Evolutionary conservation across 2,888 invertebrate species (phyloP).

Genomic region (Koerneria pararmatus): DNA sequence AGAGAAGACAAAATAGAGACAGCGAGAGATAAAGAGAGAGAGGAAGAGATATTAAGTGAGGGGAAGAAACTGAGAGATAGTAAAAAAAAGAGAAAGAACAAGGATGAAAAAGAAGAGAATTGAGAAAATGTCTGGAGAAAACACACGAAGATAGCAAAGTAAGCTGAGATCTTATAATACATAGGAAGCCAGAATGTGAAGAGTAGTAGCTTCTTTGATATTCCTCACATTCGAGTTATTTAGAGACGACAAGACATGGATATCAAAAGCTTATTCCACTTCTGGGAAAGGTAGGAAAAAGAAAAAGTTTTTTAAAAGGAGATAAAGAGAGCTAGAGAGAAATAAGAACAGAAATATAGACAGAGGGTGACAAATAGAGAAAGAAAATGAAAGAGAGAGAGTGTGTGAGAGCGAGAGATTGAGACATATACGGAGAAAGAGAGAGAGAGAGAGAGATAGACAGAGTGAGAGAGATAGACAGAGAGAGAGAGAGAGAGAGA

Average conservation of each 20-base stretch:
- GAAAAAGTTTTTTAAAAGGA: too few species aligned
- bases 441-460: too few species aligned
- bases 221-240: too few species aligned
- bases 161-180: constrained; percentile 9
- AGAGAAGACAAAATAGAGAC: background rate
- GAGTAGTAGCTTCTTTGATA: too few species aligned
- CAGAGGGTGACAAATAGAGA: background rate
- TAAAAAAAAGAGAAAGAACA: background rate
- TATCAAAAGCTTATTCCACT: too few species aligned
- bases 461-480: background rate
- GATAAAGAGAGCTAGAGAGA: too few species aligned
- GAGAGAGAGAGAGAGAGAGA: background rate
- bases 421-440: background rate
- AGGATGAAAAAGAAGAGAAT: background rate
- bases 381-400: background rate
- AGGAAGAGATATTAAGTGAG: background rate
- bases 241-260: too few species aligned
- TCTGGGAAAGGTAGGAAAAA: too few species aligned
- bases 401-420: background rate
- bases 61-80: background rate
- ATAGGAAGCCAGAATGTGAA: too few species aligned
- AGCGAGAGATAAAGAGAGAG: constrained; percentile 13
- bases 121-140: background rate
- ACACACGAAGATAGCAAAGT: background rate
- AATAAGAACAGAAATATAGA: background rate